A percentile compares a stretch with the other conserved stretches of the same genome.
Evolutionary conservation across 1,140 invertebrate genomes (phyloP).

Genomic region (Chrysomallon squamiferum): DNA sequence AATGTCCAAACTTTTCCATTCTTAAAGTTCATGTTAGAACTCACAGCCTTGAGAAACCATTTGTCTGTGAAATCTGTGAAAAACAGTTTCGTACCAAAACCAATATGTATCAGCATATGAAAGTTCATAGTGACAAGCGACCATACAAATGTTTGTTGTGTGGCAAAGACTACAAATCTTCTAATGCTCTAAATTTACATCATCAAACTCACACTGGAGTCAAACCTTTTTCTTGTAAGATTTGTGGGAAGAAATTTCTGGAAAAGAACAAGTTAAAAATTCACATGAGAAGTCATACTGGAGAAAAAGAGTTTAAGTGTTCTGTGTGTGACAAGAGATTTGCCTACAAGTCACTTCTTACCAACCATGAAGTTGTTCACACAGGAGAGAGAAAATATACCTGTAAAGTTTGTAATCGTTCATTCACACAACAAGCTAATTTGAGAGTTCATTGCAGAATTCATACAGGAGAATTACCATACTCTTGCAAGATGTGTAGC

Average conservation of each 20-base stretch:
- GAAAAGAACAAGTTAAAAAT: constrained; percentile 3
- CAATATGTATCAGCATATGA: constrained; percentile 6
- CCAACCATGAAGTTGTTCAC: constrained; percentile 13
- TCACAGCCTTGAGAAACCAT: constrained; percentile 16
- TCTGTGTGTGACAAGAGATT: constrained; percentile 11
- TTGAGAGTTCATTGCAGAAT: not conserved
- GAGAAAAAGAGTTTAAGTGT: constrained; percentile 10
- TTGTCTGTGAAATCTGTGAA: constrained; percentile 6
- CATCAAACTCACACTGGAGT: constrained; percentile 10
- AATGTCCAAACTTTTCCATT: too few species aligned
- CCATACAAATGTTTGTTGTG: constrained; percentile 78
- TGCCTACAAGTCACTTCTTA: constrained; percentile 5
- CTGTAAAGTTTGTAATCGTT: constrained; percentile 11
- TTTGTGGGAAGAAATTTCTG: constrained; percentile 11
- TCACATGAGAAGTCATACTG: constrained; percentile 15
- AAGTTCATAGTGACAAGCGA: constrained; percentile 13
- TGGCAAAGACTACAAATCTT: constrained; percentile 89
- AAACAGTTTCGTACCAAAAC: constrained; percentile 52
- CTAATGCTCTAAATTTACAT: not conserved
- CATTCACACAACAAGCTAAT: constrained; percentile 2
- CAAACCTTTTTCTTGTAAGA: constrained; percentile 12
- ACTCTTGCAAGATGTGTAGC: not conserved
- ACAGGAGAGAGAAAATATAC: constrained; percentile 8
- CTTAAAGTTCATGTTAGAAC: constrained; percentile 3
- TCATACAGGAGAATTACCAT: not conserved